phyloP scores from a whole-genome alignment of 2,113 vertebrate genomes.

The Phaethon lepturus region DNA sequence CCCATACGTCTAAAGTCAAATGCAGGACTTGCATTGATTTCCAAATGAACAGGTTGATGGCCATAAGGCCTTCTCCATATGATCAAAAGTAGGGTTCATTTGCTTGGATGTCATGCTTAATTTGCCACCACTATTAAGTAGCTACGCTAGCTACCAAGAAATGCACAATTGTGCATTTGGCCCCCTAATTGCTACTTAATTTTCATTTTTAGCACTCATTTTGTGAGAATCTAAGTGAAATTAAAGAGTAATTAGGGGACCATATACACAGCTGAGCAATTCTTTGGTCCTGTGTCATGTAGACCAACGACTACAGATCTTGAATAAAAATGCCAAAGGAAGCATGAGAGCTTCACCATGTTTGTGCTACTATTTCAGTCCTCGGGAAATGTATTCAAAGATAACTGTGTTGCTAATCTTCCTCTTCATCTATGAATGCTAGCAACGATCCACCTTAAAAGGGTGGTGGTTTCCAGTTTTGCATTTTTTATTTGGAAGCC shows the following conservation, averaged over 20 bases:
- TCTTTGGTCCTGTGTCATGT: neutral
- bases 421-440: neutral
- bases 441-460: neutral
- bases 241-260: constrained; percentile 55
- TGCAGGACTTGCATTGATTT: neutral
- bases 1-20: neutral
- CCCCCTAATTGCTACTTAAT: constrained; percentile 25
- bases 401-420: neutral
- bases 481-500: neutral
- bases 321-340: neutral
- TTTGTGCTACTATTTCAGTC: neutral
- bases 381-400: neutral
- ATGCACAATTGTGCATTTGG: constrained; percentile 29
- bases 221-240: constrained; percentile 58
- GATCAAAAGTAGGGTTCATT: constrained; percentile 16
- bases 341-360: neutral
- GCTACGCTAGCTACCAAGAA: constrained; percentile 11
- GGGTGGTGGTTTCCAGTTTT: neutral
- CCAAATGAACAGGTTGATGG: neutral
- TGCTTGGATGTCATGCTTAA: constrained; percentile 33
- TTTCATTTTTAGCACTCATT: constrained; percentile 68
- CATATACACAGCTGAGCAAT: constrained; percentile 5
- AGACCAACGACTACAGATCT: neutral
- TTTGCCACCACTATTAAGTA: constrained; percentile 35
- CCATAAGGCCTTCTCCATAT: neutral